Base-by-base conservation (phyloP, 2,797 vertebrate genomes). In the Chelonia mydas region DNA sequence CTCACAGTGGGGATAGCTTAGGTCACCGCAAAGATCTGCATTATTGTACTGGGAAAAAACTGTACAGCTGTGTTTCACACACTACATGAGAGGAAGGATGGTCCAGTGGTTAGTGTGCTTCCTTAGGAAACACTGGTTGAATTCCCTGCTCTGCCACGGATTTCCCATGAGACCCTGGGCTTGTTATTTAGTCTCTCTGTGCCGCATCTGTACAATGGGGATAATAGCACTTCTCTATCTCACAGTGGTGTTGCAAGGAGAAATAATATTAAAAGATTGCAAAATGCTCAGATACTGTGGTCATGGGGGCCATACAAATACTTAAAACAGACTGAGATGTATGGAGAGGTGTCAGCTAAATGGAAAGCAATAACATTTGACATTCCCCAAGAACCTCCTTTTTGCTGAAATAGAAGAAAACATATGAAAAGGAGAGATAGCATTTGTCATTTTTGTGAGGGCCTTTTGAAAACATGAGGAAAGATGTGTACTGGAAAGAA, bases 261-360 rank as follows among this genome's bases (percentile, higher is more conserved):
- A 95, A 95, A 88, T 0, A 2, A 15, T 15, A 81, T n/a, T 17
- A 86, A 47, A 83, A 94, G 92, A 90, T 17, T 94, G 3, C 78
- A 37, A 17, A 86, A 87, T 68, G 45, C 2, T 47, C 89, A 97
- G 93, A 51, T 16, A 11, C 50, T 57, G 11, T 33, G 89, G 61
- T 65, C 72, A 50, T 90, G 91, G 47, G 88, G 93, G 21, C 72
- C 92, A 83, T 45, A 89, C 83, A 81, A 83, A 41, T 83, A 57
- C 55, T 94, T 96, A 19, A 95, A 83, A 76, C 81, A 92, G 47
- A 82, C 76, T 47, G 51, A 94, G 85, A 8, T 50, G n/a, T 76
- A 87, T 87, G 13, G 17, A 84, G 21, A 91, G 54, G 10, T 82
- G 50, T 94, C 91, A 93, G 93, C 94, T 87, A 94, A 91, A 94